Conservation (phyloP, 2,797 vertebrate species). For the Rhincodon typus region DNA sequence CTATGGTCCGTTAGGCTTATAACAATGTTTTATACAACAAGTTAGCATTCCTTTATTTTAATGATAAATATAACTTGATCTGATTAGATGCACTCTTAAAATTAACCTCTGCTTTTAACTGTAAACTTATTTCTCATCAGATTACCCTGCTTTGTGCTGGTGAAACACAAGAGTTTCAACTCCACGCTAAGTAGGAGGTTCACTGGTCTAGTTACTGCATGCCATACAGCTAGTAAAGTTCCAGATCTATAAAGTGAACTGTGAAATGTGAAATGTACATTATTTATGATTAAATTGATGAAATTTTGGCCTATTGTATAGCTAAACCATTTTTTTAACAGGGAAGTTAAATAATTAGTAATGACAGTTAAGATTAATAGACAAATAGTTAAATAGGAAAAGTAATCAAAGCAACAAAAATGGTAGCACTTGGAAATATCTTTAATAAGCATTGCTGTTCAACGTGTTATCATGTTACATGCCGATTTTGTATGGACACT, state of each 20-base stretch:
- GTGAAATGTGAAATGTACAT: background rate
- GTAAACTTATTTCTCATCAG: background rate
- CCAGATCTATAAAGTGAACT: background rate
- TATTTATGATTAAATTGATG: background rate
- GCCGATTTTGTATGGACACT: background rate
- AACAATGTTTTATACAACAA: background rate
- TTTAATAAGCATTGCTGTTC: background rate
- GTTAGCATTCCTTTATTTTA: background rate
- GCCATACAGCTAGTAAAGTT: background rate
- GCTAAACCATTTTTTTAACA: background rate
- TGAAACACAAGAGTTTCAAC: background rate
- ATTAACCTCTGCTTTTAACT: background rate
- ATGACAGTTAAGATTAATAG: background rate
- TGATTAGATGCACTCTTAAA: background rate
- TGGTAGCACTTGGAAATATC: background rate
- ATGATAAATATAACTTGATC: background rate
- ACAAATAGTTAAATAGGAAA: constrained; percentile 20
- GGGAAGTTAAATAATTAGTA: constrained; percentile 16
- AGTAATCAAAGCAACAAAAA: background rate
- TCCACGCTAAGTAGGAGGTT: background rate
- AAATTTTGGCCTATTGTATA: background rate
- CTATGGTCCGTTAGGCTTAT: too few relatives aligned
- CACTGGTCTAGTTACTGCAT: background rate
- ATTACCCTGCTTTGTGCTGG: background rate
- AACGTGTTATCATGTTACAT: background rate